A percentile compares a stretch with the other conserved stretches of the same genome.
phyloP scores from a whole-genome alignment of 2,113 vertebrate species.

The Oncorhynchus tshawytscha region DNA sequence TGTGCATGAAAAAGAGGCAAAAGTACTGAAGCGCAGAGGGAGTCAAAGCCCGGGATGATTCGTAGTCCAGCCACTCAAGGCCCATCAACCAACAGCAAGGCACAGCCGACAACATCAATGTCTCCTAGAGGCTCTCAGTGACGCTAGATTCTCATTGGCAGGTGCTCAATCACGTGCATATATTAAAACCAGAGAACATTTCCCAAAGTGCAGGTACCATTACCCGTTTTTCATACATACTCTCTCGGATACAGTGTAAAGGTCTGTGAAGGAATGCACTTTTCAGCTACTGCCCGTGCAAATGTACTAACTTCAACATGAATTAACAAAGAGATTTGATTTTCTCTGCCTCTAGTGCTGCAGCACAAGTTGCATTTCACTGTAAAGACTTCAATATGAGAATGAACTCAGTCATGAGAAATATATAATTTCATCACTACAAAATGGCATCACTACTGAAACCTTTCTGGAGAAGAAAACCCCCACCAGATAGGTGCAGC shows the following conservation, averaged over 20 bases:
- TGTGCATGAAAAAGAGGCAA: slow-evolving; percentile 74
- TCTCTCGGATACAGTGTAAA: neutral
- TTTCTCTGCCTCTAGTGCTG: too few species aligned
- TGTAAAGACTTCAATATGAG: too few species aligned
- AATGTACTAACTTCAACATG: neutral
- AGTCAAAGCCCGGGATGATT: slow-evolving; percentile 76
- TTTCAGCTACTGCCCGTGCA: neutral
- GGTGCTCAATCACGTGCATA: slow-evolving; percentile 73
- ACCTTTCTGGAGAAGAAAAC: too few species aligned
- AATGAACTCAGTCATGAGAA: too few species aligned
- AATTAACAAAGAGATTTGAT: too few species aligned
- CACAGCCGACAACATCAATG: slow-evolving; percentile 77
- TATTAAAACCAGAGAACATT: neutral
- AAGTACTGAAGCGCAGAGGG: slow-evolving; percentile 47
- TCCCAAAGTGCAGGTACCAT: slow-evolving; percentile 68
- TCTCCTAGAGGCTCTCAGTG: slow-evolving; percentile 68
- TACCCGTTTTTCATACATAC: slow-evolving; percentile 77
- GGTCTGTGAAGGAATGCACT: slow-evolving; percentile 21
- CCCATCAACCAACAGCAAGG: slow-evolving; percentile 77
- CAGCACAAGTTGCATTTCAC: too few species aligned
- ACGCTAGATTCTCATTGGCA: slow-evolving; percentile 74
- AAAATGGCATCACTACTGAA: too few species aligned
- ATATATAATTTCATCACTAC: too few species aligned
- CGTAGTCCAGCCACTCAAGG: slow-evolving; percentile 43
- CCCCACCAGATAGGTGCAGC: too few species aligned